Conservation (phyloP, 2,797 vertebrate species). For the Enteromius argenteus region DNA sequence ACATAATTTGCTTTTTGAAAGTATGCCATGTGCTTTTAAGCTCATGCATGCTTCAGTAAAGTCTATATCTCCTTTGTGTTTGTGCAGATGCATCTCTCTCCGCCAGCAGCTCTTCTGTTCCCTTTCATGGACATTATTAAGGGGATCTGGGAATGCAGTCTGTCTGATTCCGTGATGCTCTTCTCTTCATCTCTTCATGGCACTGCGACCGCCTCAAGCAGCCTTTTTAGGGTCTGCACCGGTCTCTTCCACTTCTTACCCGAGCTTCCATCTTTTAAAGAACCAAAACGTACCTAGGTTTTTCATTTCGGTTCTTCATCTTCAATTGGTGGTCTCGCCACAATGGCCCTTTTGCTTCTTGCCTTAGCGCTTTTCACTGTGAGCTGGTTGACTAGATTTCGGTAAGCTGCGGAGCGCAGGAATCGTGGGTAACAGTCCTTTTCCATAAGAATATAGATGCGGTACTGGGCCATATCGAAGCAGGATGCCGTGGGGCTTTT, state of each 20-base stretch:
- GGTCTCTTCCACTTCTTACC: constrained; percentile 24
- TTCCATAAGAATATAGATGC: constrained; percentile 84
- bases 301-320: constrained; percentile 42
- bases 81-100: background rate
- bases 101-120: background rate
- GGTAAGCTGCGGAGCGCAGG: constrained; percentile 76
- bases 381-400: constrained; percentile 73
- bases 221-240: constrained; percentile 19
- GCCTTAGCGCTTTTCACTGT: constrained; percentile 53
- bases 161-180: background rate
- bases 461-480: constrained; percentile 79
- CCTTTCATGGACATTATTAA: constrained; percentile 9
- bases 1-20: background rate
- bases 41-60: background rate
- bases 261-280: constrained; percentile 17
- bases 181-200: constrained; percentile 6
- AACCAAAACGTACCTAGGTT: background rate
- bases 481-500: constrained; percentile 66
- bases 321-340: background rate
- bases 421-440: constrained; percentile 85
- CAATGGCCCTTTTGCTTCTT: constrained; percentile 44
- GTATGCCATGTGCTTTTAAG: constrained; percentile 1
- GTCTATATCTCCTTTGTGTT: constrained; percentile 2
- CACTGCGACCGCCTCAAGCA: background rate
- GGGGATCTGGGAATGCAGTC: constrained; percentile 12